Percentiles rank a stretch among this genome's conserved stretches.
Evolutionary conservation across 2,113 vertebrate species (phyloP).

Genomic region (Callithrix jacchus): DNA sequence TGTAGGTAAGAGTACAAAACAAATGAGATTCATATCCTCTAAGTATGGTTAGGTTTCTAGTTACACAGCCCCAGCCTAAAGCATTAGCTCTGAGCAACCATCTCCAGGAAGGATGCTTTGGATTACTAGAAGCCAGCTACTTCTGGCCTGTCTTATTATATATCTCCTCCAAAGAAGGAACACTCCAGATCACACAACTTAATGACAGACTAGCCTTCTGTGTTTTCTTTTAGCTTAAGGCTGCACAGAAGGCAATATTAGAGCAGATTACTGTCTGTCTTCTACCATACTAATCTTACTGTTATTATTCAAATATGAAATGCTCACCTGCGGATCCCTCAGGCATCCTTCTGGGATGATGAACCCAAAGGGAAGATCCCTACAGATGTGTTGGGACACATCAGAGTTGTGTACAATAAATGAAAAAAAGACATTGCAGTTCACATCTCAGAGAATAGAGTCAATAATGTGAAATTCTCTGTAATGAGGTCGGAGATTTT

Average conservation of each 20-base stretch:
- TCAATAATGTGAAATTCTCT: rapidly evolving
- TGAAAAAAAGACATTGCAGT: not conserved
- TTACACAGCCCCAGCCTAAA: not conserved
- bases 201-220: not conserved
- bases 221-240: not conserved
- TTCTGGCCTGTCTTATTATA: not conserved
- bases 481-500: not conserved
- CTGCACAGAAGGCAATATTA: not conserved
- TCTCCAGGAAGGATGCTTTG: not conserved
- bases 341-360: not conserved
- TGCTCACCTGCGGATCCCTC: not conserved
- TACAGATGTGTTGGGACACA: rapidly evolving
- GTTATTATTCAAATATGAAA: not conserved
- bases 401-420: not conserved
- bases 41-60: not conserved
- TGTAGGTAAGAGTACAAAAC: not conserved
- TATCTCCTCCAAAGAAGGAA: not conserved
- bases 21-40: not conserved
- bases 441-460: not conserved
- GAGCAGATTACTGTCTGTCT: not conserved
- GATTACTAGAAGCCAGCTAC: not conserved
- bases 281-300: not conserved
- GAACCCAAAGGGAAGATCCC: not conserved
- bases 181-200: not conserved
- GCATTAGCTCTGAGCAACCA: not conserved